phyloP scores from a whole-genome alignment of 2,113 vertebrate genomes.

The Pseudorhombus dupliciocellatus region DNA sequence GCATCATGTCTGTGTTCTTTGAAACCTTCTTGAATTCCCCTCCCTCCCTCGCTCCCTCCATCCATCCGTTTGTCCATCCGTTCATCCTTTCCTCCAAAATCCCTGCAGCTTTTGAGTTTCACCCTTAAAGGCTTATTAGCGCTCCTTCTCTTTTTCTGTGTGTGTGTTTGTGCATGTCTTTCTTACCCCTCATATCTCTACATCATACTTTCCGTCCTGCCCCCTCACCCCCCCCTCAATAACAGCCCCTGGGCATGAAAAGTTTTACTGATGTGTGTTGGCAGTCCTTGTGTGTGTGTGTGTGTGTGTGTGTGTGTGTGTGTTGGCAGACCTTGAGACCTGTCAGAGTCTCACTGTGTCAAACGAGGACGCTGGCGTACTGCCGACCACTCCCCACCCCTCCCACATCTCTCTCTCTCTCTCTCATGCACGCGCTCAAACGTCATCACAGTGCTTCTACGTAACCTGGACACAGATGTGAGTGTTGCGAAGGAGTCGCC shows the following conservation, averaged over 20 bases:
- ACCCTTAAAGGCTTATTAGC: conserved; percentile 70
- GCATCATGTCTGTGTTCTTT: conserved; percentile 13
- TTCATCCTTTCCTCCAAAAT: conserved; percentile 51
- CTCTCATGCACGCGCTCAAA: conserved; percentile 21
- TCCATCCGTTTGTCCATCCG: conserved; percentile 27
- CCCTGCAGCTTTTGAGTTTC: conserved; percentile 58
- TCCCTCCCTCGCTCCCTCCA: background rate
- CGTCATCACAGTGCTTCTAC: conserved; percentile 29
- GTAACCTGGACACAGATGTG: conserved; percentile 36
- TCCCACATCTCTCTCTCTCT: background rate
- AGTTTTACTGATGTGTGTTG: conserved; percentile 79
- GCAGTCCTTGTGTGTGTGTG: conserved; percentile 62
- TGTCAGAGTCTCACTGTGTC: conserved; percentile 76
- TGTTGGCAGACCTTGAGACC: conserved; percentile 77
- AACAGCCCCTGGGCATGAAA: conserved; percentile 76
- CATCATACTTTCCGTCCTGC: conserved; percentile 5
- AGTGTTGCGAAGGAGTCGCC: conserved; percentile 41
- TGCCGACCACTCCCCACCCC: conserved; percentile 38
- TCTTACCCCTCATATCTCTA: conserved; percentile 45
- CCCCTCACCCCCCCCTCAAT: conserved; percentile 21
- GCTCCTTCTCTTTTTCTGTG: conserved; percentile 10
- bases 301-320: conserved; percentile 1
- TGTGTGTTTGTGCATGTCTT: conserved; percentile 1
- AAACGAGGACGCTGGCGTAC: conserved; percentile 71
- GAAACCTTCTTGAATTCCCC: conserved; percentile 15